phyloP scores from a whole-genome alignment of 2,888 invertebrate genomes.

The Megastigmus dorsalis region DNA sequence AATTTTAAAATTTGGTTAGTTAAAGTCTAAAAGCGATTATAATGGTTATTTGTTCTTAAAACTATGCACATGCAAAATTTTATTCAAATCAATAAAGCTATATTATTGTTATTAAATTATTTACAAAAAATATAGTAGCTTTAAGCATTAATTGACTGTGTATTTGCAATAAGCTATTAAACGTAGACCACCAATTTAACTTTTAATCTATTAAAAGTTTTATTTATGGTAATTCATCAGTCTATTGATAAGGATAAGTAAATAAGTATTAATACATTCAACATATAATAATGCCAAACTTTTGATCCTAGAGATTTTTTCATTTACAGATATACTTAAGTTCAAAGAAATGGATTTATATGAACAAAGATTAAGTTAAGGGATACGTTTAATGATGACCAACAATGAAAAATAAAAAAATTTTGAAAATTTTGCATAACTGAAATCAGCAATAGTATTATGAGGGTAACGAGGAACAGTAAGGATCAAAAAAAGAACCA shows the following conservation, averaged over 20 bases:
- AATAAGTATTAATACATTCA: too few relatives aligned
- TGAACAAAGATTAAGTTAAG: slow-evolving; percentile 3
- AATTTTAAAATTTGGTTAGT: too few relatives aligned
- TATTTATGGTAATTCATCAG: too few relatives aligned
- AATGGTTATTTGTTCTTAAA: background rate
- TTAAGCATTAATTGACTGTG: slow-evolving; percentile 15
- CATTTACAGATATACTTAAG: slow-evolving; percentile 10
- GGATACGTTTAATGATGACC: background rate
- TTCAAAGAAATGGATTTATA: background rate
- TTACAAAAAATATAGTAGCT: too few relatives aligned
- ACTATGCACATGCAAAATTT: slow-evolving; percentile 18
- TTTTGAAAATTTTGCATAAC: background rate
- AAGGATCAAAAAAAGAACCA: slow-evolving; percentile 20
- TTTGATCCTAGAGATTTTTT: slow-evolving; percentile 41
- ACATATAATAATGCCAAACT: slow-evolving; percentile 10
- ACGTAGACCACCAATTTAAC: too few relatives aligned
- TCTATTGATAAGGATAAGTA: too few relatives aligned
- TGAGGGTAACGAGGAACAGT: slow-evolving; percentile 12
- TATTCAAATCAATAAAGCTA: background rate
- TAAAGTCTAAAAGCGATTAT: background rate
- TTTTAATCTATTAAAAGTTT: too few relatives aligned
- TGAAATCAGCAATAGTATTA: slow-evolving; percentile 11
- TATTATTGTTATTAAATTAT: too few relatives aligned
- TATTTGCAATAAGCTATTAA: slow-evolving; percentile 29
- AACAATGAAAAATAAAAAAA: slow-evolving; percentile 5